Conservation (phyloP, 2,797 vertebrate genomes). For the Margarornis squamiger region DNA sequence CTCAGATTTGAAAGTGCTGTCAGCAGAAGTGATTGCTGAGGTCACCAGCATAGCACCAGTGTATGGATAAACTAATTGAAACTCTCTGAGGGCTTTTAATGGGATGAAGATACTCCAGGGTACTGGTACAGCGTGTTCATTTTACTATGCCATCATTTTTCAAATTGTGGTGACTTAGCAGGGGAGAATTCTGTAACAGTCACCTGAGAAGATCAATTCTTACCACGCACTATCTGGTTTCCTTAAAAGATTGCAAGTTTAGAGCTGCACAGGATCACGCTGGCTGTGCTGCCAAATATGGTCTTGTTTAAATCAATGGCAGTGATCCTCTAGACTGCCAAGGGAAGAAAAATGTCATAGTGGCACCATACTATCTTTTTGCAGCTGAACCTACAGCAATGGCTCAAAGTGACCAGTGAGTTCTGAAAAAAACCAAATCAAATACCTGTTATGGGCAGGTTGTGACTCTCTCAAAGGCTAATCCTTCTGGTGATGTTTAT, state of each 20-base stretch:
- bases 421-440: neutral
- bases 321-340: neutral
- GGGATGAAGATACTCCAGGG: neutral
- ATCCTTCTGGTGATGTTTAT: neutral
- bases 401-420: neutral
- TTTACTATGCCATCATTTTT: neutral
- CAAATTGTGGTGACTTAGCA: neutral
- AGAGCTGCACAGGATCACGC: neutral
- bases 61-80: neutral
- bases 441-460: neutral
- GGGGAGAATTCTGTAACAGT: neutral
- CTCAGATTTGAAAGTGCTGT: neutral
- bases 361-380: neutral
- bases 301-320: neutral
- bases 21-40: neutral
- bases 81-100: neutral
- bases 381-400: neutral
- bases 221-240: neutral
- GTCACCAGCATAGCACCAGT: neutral
- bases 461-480: neutral
- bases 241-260: neutral
- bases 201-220: neutral
- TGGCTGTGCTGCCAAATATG: neutral
- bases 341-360: neutral
- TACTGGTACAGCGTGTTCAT: neutral